phyloP scores from a whole-genome alignment of 2,113 vertebrate species.

The Pygoscelis antarcticus region DNA sequence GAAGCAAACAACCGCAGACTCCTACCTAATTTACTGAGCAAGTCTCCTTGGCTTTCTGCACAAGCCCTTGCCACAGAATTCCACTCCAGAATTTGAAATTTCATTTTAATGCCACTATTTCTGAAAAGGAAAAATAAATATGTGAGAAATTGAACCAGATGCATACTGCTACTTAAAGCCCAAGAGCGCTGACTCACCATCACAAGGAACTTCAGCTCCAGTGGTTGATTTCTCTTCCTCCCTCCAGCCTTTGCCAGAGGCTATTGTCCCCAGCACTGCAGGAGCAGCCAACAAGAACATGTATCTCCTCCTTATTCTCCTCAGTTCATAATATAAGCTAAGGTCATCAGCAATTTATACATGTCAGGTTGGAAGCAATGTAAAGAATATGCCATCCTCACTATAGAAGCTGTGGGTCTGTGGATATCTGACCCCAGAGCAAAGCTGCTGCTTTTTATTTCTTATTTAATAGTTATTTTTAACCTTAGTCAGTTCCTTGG shows the following conservation, averaged over 20 bases:
- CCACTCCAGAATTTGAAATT: not conserved
- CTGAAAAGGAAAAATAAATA: not conserved
- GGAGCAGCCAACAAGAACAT: not conserved
- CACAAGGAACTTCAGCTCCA: not conserved
- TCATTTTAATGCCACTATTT: not conserved
- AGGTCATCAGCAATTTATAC: not conserved
- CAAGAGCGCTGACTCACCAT: not conserved
- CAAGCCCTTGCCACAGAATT: not conserved
- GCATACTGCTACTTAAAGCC: not conserved
- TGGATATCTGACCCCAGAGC: not conserved
- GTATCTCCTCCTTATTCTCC: not conserved
- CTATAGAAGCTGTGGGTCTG: not conserved
- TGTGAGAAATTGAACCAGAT: not conserved
- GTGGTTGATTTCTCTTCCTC: not conserved
- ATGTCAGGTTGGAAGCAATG: not conserved
- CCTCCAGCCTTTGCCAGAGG: not conserved
- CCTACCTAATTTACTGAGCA: not conserved
- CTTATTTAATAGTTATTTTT: not conserved
- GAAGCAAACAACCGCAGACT: not conserved
- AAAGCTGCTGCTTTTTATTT: not conserved
- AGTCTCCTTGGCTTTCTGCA: not conserved
- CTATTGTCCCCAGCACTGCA: not conserved
- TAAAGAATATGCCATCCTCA: not conserved
- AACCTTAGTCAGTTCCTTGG: not conserved
- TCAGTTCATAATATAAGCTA: not conserved